Base-by-base conservation (phyloP, 2,113 vertebrate genomes). In the Sinocyclocheilus grahami region DNA sequence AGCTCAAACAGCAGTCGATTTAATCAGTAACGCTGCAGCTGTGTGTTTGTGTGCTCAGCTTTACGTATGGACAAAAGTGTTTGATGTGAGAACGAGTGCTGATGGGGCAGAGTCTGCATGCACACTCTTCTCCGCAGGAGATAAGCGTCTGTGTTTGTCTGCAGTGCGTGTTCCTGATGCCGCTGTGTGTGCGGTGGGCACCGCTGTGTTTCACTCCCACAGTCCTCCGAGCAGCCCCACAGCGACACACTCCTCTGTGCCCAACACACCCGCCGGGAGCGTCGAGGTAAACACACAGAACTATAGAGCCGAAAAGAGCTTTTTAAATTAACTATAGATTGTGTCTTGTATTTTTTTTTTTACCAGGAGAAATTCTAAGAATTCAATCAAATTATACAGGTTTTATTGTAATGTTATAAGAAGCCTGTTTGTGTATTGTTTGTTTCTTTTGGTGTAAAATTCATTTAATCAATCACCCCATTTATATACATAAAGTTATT, bases 261-360 rank as follows among this genome's bases (percentile, higher is more conserved):
- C 20, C 16, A 78, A 78, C 63, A 48, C 60, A 42, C 78, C 83
- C 5, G 20, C 37, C 55, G 77, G 30, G 24, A 83, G 8, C 14
- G 74, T 90, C 9, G 89, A 90, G 89, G 89, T 90, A 88, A 42
- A 82, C 65, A 77, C 75, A 75, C 8, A 42, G 42, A 42, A 42
- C 42, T 42, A 9, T 42, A 42, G 42, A 39, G 39, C 37, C 5
- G 3, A 37, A 37, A 37, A 37, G 37, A 39, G 42, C 0, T 42
- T 42, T 42, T 9, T 9, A 42, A 42, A 1, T 37, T 42, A 42
- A 42, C 42, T 42, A 1, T 42, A 42, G 42, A 42, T 42, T 9
- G 42, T 8, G 42, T 42, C 1, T 42, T 42, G 42, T 42, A 9
- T 42, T 42, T 48, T 48, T 48, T 37, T 37, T 37, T 33, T 11